A percentile compares a stretch with the other conserved stretches of the same genome.
These are phyloP conservation scores for Pantherophis vulpinus DNA, from an alignment of 2,797 vertebrate genomes.

Conservation along the genomic window DNA sequence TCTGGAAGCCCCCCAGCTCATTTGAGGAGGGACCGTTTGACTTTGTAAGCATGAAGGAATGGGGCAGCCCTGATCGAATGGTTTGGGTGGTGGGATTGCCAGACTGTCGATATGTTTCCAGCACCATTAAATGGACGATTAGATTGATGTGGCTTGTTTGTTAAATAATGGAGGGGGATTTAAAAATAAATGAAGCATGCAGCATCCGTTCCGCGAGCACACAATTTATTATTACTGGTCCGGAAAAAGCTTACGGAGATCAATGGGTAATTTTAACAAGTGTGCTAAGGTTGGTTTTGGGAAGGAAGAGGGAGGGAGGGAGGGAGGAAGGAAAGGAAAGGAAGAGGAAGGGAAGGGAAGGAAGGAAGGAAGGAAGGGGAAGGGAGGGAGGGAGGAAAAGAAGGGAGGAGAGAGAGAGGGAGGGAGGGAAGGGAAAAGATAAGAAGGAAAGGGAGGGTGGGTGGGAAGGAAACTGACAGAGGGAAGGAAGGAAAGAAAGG, in stretches of 20 bases:
- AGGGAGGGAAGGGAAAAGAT: background rate
- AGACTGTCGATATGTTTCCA: constrained; percentile 71
- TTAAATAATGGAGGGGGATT: constrained; percentile 70
- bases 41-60: constrained; percentile 57
- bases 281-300: constrained; percentile 60
- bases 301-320: background rate
- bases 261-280: constrained; percentile 79
- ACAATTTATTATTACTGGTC: constrained; percentile 78
- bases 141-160: constrained; percentile 77
- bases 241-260: constrained; percentile 73
- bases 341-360: rapidly evolving
- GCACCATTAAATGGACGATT: constrained; percentile 73
- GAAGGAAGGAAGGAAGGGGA: rapidly evolving
- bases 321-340: background rate
- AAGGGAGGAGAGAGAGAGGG: too few species aligned
- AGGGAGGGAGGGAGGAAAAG: too few species aligned
- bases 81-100: constrained; percentile 67
- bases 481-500: too few species aligned
- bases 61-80: constrained; percentile 67
- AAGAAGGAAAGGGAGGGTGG: too few species aligned
- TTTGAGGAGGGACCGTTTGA: constrained; percentile 27
- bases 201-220: constrained; percentile 71
- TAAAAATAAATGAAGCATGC: constrained; percentile 78
- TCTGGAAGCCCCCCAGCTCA: background rate
- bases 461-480: too few species aligned